Evolutionary conservation across 2,113 vertebrate genomes (phyloP).

Genomic region (Scomber colias): DNA sequence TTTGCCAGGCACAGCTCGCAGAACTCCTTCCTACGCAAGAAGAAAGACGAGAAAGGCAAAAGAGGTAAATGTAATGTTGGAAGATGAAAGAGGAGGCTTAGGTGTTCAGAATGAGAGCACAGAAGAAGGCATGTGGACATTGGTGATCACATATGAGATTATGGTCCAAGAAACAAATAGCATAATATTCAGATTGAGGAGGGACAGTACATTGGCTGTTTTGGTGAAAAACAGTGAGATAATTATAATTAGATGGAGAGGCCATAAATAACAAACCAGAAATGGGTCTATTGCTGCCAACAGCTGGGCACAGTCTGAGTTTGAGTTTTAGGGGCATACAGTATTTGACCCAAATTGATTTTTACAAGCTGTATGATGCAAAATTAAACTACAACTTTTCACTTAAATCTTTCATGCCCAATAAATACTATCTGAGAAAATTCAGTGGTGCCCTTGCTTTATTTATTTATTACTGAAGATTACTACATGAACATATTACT

Average conservation of each 20-base stretch:
- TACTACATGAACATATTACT: background rate
- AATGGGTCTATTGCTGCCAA: conserved; percentile 26
- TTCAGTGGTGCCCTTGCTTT: background rate
- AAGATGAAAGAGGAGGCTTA: background rate
- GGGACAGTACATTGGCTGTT: conserved; percentile 20
- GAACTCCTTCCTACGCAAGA: conserved; percentile 88
- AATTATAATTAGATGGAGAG: conserved; percentile 38
- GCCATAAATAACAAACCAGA: conserved; percentile 28
- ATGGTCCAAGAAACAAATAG: background rate
- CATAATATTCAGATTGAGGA: conserved; percentile 36
- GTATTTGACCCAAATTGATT: conserved; percentile 45
- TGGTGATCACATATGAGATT: conserved; percentile 17
- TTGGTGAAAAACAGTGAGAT: conserved; percentile 38
- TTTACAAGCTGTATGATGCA: conserved; percentile 26
- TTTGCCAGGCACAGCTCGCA: conserved; percentile 90
- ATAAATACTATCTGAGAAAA: background rate
- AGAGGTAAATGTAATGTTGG: conserved; percentile 15
- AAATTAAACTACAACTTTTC: conserved; percentile 41
- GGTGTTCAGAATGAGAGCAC: background rate
- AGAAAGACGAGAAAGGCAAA: conserved; percentile 34
- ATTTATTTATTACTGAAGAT: background rate
- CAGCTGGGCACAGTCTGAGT: conserved; percentile 18
- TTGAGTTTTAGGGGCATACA: conserved; percentile 24
- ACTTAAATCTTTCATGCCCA: conserved; percentile 17
- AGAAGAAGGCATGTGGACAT: conserved; percentile 2